These are phyloP conservation scores for Ostrea denselamellosa DNA, from an alignment of 1,140 invertebrate genomes.

Conservation along the genomic window DNA sequence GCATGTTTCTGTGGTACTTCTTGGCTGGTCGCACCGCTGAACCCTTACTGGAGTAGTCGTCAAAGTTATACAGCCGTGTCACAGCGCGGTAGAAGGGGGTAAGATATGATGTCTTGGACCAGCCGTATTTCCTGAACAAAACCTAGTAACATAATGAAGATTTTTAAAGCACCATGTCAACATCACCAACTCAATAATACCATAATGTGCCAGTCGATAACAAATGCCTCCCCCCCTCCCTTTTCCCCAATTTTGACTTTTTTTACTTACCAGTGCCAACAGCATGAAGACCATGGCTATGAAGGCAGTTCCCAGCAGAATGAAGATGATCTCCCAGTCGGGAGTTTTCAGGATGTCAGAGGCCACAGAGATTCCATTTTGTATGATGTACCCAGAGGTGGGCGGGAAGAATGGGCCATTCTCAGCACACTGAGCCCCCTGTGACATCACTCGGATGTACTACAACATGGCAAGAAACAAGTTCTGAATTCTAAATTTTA, in stretches of 20 bases:
- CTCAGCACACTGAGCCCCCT: slow-evolving; percentile 69
- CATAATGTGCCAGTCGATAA: too few species aligned
- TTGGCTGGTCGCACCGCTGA: slow-evolving; percentile 73
- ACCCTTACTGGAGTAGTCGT: slow-evolving; percentile 77
- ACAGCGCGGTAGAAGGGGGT: slow-evolving; percentile 71
- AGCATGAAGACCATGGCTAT: slow-evolving; percentile 73
- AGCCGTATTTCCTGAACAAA: slow-evolving; percentile 76
- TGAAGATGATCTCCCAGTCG: slow-evolving; percentile 76
- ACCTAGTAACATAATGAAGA: slow-evolving; percentile 60
- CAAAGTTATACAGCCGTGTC: slow-evolving; percentile 72
- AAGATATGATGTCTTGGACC: slow-evolving; percentile 71
- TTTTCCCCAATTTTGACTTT: neutral
- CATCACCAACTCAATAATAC: too few species aligned
- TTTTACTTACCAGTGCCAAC: slow-evolving; percentile 69
- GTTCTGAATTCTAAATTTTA: too few species aligned
- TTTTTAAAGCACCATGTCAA: too few species aligned
- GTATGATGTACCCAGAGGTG: slow-evolving; percentile 68
- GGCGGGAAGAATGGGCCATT: slow-evolving; percentile 76
- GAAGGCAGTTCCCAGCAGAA: slow-evolving; percentile 70
- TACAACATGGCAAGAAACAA: slow-evolving; percentile 51
- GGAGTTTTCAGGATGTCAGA: slow-evolving; percentile 74
- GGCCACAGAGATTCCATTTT: slow-evolving; percentile 70
- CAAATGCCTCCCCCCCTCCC: neutral
- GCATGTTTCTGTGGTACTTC: slow-evolving; percentile 74
- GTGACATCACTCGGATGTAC: slow-evolving; percentile 75